Evolutionary conservation across 2,113 vertebrate genomes (phyloP).

Genomic region (Reinhardtius hippoglossoides): DNA sequence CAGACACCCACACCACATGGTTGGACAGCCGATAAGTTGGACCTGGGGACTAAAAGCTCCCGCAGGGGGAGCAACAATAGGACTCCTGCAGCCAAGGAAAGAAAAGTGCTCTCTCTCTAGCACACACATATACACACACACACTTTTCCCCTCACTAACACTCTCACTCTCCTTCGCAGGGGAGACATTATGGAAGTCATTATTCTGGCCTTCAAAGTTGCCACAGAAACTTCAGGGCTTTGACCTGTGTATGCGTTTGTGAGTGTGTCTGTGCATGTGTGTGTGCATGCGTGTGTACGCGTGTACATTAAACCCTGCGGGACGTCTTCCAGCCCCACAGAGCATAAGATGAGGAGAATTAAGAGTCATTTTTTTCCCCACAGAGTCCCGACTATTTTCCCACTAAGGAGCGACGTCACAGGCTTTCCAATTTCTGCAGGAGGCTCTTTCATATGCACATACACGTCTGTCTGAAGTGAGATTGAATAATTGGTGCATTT

Average conservation of each 20-base stretch:
- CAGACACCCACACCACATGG: constrained; percentile 59
- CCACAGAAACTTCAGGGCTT: constrained; percentile 40
- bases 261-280: constrained; percentile 14
- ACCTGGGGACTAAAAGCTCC: constrained; percentile 71
- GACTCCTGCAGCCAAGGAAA: constrained; percentile 58
- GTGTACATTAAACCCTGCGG: constrained; percentile 35
- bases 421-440: constrained; percentile 27
- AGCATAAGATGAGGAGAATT: constrained; percentile 58
- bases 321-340: constrained; percentile 42
- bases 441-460: neutral
- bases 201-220: constrained; percentile 67
- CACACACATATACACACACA: constrained; percentile 22
- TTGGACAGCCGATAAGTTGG: constrained; percentile 67
- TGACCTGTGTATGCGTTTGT: constrained; percentile 17
- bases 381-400: constrained; percentile 22
- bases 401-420: neutral
- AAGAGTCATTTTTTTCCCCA: constrained; percentile 40
- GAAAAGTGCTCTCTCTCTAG: constrained; percentile 67
- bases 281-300: constrained; percentile 11
- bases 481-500: neutral
- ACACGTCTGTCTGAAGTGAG: neutral
- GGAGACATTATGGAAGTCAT: constrained; percentile 71
- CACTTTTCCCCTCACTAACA: constrained; percentile 35
- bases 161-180: constrained; percentile 49
- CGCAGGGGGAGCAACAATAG: constrained; percentile 69